Evolutionary conservation across 1,140 invertebrate species (phyloP), one percentile per base, ranked within the genome.

Genomic region (Calycopis cecrops): DNA sequence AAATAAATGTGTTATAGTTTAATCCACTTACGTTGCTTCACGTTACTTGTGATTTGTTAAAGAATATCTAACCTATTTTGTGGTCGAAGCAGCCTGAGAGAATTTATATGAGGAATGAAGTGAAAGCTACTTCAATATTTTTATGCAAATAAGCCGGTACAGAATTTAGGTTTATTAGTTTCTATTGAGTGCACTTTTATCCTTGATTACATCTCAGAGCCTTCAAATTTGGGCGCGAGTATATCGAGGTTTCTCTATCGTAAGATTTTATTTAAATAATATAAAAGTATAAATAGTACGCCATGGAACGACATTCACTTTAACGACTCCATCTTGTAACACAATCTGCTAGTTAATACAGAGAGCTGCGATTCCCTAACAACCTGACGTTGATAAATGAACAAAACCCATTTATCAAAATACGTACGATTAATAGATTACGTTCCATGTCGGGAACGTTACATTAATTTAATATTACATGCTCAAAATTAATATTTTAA

Each of bases 371-470:
- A 52, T 28, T 52, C 28, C 18, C 33, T 28, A 52, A 40, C 49
- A 33, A 37, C 57, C 48, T 65, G 70, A 73, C 70, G 42, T 65
- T 73, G 70, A 72, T 59, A 63, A 69, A 73, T 73, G 70, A 63
- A 63, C 47, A 64, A 73, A 65, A 69, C 65, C 67, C 67, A 73
- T 69, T 73, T 67, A 63, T 64, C 59, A 63, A 64, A 70, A 67
- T 73, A 68, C 63, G 59, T 40, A 37, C 37, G 21, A 34, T 52
- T 52, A 59, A 57, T 59, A 51, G 59, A 57, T 44, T 17, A 51
- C 48, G 21, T 48, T 55, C 12, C 40, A 55, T 42, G 16, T 18
- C 2, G 9, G 1, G 9, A 18, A 16, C 49, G 52, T 49, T 51
- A 40, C 38, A 40, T 40, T 40, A 28, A 3, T 28, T 28, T 28